Base-by-base conservation (phyloP, 2,113 vertebrate species). In the Ancistrus triradiatus region DNA sequence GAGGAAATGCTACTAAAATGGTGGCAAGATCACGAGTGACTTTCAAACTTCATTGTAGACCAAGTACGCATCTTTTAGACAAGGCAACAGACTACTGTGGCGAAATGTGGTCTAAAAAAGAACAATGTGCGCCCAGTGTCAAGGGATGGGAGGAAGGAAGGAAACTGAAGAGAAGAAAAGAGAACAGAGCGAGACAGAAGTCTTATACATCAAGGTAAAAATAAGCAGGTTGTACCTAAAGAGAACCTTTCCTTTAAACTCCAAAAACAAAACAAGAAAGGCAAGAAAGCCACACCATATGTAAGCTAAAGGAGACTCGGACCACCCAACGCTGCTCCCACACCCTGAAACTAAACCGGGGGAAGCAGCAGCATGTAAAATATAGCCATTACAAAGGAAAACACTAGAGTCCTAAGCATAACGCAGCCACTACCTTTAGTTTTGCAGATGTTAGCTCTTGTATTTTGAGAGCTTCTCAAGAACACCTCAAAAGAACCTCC, bases 241-340 rank as follows among this genome's bases (percentile, higher is more conserved):
- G 82, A 74, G 74, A 70, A 84, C 80, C 83, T 81, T 86, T 83
- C 82, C 84, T 84, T 84, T 74, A 86, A 86, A 87, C 76, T 83
- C 77, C 77, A 78, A 73, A 84, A 87, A 84, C 82, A 84, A 87
- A 88, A 88, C 84, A 86, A 80, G 79, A 66, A 83, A 80, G 81
- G 77, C 77, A 80, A 78, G 66, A 85, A 66, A 81, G 78, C 84
- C 84, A 60, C 85, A 86, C 82, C 86, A 86, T 83, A 82, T 85
- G 87, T 83, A 81, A 78, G 81, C 71, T 71, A 76, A 75, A 85
- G 88, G 83, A 85, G 85, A 73, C 74, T 78, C 64, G 74, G 86
- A 89, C 88, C 86, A 87, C 86, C 87, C 88, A 90, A 66, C 7
- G 79, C 70, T 84, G 81, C 80, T 80, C 86, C 81, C 86, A 85